Percentiles rank a stretch among this genome's conserved stretches.
Evolutionary conservation across 1,140 invertebrate species (phyloP).

Genomic region (Drosophila carrolli): DNA sequence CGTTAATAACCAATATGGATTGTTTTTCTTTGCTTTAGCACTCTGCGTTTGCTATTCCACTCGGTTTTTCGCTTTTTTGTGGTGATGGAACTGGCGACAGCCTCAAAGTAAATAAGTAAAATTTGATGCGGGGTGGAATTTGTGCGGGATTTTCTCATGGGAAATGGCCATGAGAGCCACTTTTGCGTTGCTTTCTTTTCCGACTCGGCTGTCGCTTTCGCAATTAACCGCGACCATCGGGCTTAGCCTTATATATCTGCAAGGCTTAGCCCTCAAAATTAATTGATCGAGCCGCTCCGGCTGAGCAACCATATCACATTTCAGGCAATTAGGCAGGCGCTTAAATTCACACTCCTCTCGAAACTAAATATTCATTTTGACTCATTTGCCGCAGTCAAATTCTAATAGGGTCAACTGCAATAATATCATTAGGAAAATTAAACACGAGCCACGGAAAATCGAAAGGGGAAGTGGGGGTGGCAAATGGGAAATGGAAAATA

Average conservation of each 20-base stretch:
- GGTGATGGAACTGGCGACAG: slow-evolving; percentile 48
- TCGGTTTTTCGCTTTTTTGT: slow-evolving; percentile 2
- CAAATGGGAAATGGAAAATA: slow-evolving; percentile 2
- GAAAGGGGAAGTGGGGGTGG: not conserved
- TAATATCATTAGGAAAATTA: slow-evolving; percentile 84
- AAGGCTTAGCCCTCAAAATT: slow-evolving; percentile 63
- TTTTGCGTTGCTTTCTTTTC: slow-evolving; percentile 34
- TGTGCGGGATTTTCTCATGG: not conserved
- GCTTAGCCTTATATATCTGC: slow-evolving; percentile 44
- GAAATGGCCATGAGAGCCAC: slow-evolving; percentile 6
- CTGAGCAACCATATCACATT: slow-evolving; percentile 68
- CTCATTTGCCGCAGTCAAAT: slow-evolving; percentile 77
- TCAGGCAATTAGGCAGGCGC: slow-evolving; percentile 67
- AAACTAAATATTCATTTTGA: slow-evolving; percentile 80
- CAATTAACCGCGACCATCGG: slow-evolving; percentile 57
- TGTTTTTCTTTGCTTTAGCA: slow-evolving; percentile 23
- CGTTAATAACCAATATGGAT: not conserved
- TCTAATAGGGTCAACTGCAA: slow-evolving; percentile 82
- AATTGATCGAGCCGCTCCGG: slow-evolving; percentile 64
- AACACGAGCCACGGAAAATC: slow-evolving; percentile 57
- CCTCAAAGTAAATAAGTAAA: slow-evolving; percentile 60
- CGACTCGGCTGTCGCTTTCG: slow-evolving; percentile 10
- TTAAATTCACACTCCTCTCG: slow-evolving; percentile 42
- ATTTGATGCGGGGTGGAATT: slow-evolving; percentile 2
- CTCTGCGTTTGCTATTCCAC: slow-evolving; percentile 24